A percentile compares a stretch with the other conserved stretches of the same genome.
These are phyloP conservation scores for Sylvia borin DNA, from an alignment of 2,797 vertebrate genomes.

Conservation along the genomic window DNA sequence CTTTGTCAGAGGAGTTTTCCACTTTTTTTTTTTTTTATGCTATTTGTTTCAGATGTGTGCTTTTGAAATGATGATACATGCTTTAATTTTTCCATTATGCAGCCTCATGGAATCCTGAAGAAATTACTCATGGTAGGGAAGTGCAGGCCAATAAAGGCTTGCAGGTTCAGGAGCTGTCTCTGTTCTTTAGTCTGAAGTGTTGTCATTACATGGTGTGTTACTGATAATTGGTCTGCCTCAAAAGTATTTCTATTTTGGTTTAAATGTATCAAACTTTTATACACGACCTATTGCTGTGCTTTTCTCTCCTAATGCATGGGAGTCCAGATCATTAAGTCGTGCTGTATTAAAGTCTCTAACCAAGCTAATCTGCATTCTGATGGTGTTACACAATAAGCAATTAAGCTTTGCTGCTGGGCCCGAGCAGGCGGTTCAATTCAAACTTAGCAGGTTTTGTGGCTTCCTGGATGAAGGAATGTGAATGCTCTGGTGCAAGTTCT, in stretches of 20 bases:
- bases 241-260: not conserved
- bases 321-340: not conserved
- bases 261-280: not conserved
- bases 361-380: not conserved
- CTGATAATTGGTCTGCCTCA: not conserved
- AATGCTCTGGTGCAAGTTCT: not conserved
- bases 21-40: not conserved
- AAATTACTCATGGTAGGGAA: not conserved
- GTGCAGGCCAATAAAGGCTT: not conserved
- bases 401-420: not conserved
- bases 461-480: not conserved
- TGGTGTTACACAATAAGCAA: not conserved
- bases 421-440: not conserved
- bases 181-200: not conserved
- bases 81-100: constrained; percentile 1
- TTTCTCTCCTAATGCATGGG: not conserved
- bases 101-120: not conserved
- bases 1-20: not conserved
- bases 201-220: not conserved
- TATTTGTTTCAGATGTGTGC: not conserved
- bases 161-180: not conserved
- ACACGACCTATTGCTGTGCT: not conserved
- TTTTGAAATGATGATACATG: not conserved
- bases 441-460: not conserved
- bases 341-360: not conserved